Evolutionary conservation across 2,113 vertebrate species (phyloP), one percentile per base, ranked within the genome.

Genomic region (Cyanistes caeruleus): DNA sequence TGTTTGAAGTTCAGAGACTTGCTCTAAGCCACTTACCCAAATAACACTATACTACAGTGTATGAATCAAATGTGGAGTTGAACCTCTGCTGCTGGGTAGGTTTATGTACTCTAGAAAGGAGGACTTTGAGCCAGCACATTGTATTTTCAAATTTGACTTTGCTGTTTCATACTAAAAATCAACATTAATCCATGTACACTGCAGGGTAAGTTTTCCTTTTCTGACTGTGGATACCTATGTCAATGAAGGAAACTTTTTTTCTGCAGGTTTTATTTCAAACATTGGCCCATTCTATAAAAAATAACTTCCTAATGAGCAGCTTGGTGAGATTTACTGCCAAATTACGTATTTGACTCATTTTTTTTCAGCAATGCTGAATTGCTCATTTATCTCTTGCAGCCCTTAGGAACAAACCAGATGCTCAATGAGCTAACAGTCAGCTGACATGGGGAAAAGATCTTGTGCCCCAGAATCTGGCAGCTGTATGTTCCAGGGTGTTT

Each of bases 1-100:
- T 60, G 14, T 22, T 33, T 37, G 48, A 90, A 33, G 24, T n/a
- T 81, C 25, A 48, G 37, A 60, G 48, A 30, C 22, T 37, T 70
- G 49, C 37, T 49, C 31, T 64, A 55, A 82, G 23, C 13, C n/a
- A 44, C 20, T 44, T 10, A 10, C 13, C 18, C 30, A 49, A 62
- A 53, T 15, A 64, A 46, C 15, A 27, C 19, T 58, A 46, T 15
- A 27, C 19, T 58, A 46, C 15, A 17, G 28, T 9, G 18, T 67
- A 70, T 0, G 0, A 82, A 59, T 35, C 39, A 84, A 74, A 86
- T 1, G 9, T 39, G 46, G n/a, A 58, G 9, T 6, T 0, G 0
- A 93, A 68, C 31, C 27, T 68, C 52, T 52, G 35, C 56, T 86
- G 27, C 41, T 75, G 44, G 7, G 5, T 52, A 60, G 24, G 27